phyloP scores from a whole-genome alignment of 2,888 invertebrate genomes.

The Ariolimax columbianus region DNA sequence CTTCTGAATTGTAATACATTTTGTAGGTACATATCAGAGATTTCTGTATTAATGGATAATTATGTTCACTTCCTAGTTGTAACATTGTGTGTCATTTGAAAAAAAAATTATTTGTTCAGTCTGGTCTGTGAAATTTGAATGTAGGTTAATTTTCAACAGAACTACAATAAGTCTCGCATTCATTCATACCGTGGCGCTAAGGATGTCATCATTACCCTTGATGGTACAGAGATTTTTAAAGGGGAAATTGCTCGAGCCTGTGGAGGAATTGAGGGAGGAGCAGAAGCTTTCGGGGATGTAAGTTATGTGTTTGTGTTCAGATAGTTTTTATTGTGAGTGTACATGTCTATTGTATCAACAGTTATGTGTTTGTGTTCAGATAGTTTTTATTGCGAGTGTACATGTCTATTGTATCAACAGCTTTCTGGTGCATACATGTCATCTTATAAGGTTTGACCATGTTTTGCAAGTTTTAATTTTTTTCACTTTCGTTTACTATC shows the following conservation, averaged over 20 bases:
- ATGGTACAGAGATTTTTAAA: constrained; percentile 85
- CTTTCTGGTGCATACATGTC: no score
- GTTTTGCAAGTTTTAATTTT: no score
- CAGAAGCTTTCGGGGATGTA: constrained; percentile 83
- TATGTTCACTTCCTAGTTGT: background rate
- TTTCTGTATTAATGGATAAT: background rate
- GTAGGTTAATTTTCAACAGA: constrained; percentile 82
- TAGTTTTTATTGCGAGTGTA: background rate
- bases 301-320: constrained; percentile 58
- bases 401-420: constrained; percentile 57
- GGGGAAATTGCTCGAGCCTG: constrained; percentile 90
- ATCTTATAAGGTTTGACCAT: no score
- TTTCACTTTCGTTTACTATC: no score
- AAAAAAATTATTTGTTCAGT: no score
- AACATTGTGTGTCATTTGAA: background rate
- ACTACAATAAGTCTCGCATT: constrained; percentile 92
- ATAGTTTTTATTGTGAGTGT: background rate
- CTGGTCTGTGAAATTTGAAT: no score
- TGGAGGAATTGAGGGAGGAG: constrained; percentile 85
- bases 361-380: constrained; percentile 56
- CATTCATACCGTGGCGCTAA: constrained; percentile 89
- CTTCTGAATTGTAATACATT: no score
- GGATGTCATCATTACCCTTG: constrained; percentile 85
- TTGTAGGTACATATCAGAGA: background rate
- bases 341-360: constrained; percentile 41